A percentile compares a stretch with the other conserved stretches of the same genome.
Evolutionary conservation across 2,113 vertebrate species (phyloP).

Genomic region (Cichladusa arquata): DNA sequence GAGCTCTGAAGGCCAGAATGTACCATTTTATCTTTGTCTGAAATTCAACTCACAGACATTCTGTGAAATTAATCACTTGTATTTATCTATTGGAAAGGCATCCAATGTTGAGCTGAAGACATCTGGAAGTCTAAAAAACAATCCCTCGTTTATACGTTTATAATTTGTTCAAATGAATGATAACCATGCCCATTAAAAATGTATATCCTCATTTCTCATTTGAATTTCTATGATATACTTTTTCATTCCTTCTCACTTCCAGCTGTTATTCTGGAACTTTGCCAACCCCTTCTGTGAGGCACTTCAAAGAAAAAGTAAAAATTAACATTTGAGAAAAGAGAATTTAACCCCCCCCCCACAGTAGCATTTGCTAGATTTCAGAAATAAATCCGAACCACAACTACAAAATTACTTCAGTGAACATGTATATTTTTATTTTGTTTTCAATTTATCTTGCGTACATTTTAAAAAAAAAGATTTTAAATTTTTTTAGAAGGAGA

Average conservation of each 20-base stretch:
- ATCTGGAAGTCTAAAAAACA: conserved; percentile 49
- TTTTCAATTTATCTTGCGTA: not conserved
- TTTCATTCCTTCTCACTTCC: conserved; percentile 43
- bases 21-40: not conserved
- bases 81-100: conserved; percentile 30
- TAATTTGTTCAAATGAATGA: conserved; percentile 54
- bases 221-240: conserved; percentile 46
- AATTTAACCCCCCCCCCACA: not conserved
- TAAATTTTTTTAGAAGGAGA: not conserved
- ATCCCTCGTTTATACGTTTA: conserved; percentile 19
- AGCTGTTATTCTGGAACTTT: conserved; percentile 61
- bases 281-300: conserved; percentile 31
- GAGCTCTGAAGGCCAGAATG: not conserved
- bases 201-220: conserved; percentile 55
- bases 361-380: not conserved
- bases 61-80: not conserved
- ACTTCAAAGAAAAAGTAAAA: not conserved
- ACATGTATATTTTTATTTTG: not conserved
- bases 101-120: not conserved
- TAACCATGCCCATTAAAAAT: conserved; percentile 52
- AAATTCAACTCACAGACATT: conserved; percentile 1
- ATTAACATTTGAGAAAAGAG: not conserved
- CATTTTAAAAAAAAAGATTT: not conserved
- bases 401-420: not conserved
- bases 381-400: not conserved